These are phyloP conservation scores for Spialia ferax DNA, from an alignment of 2,888 invertebrate genomes.

Conservation along the genomic window DNA sequence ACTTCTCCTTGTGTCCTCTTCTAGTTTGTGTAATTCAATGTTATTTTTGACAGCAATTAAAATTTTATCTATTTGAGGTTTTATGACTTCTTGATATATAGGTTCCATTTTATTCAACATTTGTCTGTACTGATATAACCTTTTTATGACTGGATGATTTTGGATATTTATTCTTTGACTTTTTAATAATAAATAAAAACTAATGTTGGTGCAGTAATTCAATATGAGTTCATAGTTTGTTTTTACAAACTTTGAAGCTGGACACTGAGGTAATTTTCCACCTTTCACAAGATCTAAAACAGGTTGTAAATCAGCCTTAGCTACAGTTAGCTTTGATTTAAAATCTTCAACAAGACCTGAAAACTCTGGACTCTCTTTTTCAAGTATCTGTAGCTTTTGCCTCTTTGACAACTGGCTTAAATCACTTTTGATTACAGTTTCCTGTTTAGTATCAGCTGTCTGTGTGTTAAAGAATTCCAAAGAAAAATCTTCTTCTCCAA, in stretches of 20 bases:
- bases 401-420: constrained; percentile 91
- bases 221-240: constrained; percentile 89
- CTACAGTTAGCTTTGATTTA: constrained; percentile 89
- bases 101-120: constrained; percentile 91
- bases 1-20: constrained; percentile 52
- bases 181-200: constrained; percentile 95
- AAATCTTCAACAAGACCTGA: constrained; percentile 92
- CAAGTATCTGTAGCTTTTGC: constrained; percentile 91
- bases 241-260: constrained; percentile 90
- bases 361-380: constrained; percentile 96
- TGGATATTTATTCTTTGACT: constrained; percentile 90
- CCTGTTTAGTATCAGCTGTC: constrained; percentile 71
- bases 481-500: constrained; percentile 92
- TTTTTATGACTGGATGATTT: constrained; percentile 96
- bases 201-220: constrained; percentile 95
- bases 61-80: constrained; percentile 89
- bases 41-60: constrained; percentile 83
- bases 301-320: constrained; percentile 89
- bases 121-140: constrained; percentile 93
- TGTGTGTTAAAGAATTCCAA: constrained; percentile 85
- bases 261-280: constrained; percentile 88
- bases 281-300: constrained; percentile 88
- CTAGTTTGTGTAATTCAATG: constrained; percentile 63
- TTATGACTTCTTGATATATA: constrained; percentile 89
- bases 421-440: constrained; percentile 90